Evolutionary conservation across 2,888 invertebrate species (phyloP).

Genomic region (Ceraclea dissimilis): DNA sequence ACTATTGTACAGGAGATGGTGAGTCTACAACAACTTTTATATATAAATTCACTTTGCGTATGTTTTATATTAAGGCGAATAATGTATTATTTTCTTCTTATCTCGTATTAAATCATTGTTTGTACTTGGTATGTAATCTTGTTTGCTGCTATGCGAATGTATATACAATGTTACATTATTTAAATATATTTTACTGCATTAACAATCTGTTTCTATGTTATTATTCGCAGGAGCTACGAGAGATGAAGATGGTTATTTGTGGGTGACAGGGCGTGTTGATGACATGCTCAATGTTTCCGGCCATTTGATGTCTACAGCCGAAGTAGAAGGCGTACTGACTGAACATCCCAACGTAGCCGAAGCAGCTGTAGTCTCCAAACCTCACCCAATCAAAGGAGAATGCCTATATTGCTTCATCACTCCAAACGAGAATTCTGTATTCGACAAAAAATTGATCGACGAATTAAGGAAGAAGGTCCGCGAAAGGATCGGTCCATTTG

Average conservation of each 20-base stretch:
- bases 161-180: not conserved
- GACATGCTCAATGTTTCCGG: slow-evolving; percentile 99
- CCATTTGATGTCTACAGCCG: slow-evolving; percentile 94
- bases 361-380: slow-evolving; percentile 92
- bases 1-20: slow-evolving; percentile 98
- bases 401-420: slow-evolving; percentile 96
- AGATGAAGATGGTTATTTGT: slow-evolving; percentile 90
- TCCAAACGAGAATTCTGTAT: slow-evolving; percentile 67
- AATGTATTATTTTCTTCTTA: not conserved
- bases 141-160: not conserved
- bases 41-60: not conserved
- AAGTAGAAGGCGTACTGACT: slow-evolving; percentile 77
- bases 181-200: not conserved
- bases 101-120: not conserved
- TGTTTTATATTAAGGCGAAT: not conserved
- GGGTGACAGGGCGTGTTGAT: slow-evolving; percentile 95
- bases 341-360: slow-evolving; percentile 79
- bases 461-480: slow-evolving; percentile 75
- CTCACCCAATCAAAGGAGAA: slow-evolving; percentile 93
- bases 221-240: slow-evolving; percentile 67
- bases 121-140: not conserved
- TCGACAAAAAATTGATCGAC: slow-evolving; percentile 60
- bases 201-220: slow-evolving; percentile 6
- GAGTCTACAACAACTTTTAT: slow-evolving; percentile 29
- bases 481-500: slow-evolving; percentile 90